phyloP scores from a whole-genome alignment of 2,888 invertebrate genomes.

The Halictus quadricinctus region DNA sequence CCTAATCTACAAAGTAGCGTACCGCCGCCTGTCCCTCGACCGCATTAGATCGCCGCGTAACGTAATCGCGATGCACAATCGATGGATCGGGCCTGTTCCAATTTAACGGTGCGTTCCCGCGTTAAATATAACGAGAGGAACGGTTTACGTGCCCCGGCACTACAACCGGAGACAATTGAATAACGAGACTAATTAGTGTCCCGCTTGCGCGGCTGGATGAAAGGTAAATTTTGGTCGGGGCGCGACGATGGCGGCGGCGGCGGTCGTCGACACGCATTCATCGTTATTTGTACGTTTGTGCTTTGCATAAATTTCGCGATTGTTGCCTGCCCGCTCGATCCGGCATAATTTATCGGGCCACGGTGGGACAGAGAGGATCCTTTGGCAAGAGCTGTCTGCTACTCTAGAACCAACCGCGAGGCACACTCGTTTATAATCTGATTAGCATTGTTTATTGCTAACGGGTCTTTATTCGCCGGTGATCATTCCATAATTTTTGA shows the following conservation, averaged over 20 bases:
- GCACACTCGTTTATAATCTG: not conserved
- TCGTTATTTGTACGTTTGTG: conserved; percentile 31
- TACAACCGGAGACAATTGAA: conserved; percentile 47
- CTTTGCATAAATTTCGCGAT: conserved; percentile 42
- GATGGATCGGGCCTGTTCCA: conserved; percentile 27
- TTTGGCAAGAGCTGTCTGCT: not conserved
- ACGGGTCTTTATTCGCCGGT: not conserved
- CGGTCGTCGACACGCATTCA: not conserved
- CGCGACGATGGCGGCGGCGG: not conserved
- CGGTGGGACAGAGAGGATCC: not conserved
- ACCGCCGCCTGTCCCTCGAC: conserved; percentile 24
- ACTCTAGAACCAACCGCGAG: not conserved
- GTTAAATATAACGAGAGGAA: conserved; percentile 45
- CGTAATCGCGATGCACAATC: conserved; percentile 55
- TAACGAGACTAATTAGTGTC: conserved; percentile 47
- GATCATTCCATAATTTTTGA: too few species aligned
- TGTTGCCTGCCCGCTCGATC: conserved; percentile 16
- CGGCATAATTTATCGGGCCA: not conserved
- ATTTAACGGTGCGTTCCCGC: conserved; percentile 40
- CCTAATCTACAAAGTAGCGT: conserved; percentile 51
- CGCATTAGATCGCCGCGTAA: conserved; percentile 43
- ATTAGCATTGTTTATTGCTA: not conserved
- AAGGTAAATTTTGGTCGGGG: conserved; percentile 44
- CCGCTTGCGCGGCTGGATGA: conserved; percentile 36
- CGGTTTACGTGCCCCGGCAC: conserved; percentile 42